phyloP scores from a whole-genome alignment of 2,797 vertebrate species.

The Coccyzus lansbergi region DNA sequence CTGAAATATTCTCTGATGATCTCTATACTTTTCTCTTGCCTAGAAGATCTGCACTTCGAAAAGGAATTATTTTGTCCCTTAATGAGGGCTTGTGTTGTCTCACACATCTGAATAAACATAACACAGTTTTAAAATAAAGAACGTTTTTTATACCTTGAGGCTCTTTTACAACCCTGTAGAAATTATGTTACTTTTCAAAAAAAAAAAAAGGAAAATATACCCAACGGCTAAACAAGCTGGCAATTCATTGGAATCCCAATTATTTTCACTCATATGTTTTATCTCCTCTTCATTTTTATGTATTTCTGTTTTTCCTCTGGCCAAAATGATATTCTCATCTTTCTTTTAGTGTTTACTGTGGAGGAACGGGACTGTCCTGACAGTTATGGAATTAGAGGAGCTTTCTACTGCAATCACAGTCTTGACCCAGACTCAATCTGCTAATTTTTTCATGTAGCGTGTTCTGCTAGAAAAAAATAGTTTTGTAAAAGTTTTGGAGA shows the following conservation, averaged over 20 bases:
- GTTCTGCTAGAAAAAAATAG: too few species aligned
- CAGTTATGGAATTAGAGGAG: too few species aligned
- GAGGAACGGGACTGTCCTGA: too few species aligned
- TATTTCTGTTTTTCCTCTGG: background rate
- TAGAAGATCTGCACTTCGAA: background rate
- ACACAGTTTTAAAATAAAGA: background rate
- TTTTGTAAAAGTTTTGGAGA: too few species aligned
- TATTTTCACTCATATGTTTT: background rate
- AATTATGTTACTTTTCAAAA: background rate
- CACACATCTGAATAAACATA: background rate
- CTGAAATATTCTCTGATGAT: background rate
- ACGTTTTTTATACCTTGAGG: background rate
- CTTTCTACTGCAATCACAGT: too few species aligned
- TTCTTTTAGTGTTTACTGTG: background rate
- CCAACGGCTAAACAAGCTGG: background rate
- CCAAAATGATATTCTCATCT: background rate
- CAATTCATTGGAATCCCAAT: background rate
- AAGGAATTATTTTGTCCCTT: background rate
- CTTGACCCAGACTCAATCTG: too few species aligned
- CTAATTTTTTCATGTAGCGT: too few species aligned
- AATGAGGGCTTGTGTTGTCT: background rate
- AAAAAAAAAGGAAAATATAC: background rate
- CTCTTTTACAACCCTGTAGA: background rate
- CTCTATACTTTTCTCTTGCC: background rate
- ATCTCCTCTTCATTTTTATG: background rate